phyloP scores from a whole-genome alignment of 2,797 vertebrate species.

The Anguilla anguilla region DNA sequence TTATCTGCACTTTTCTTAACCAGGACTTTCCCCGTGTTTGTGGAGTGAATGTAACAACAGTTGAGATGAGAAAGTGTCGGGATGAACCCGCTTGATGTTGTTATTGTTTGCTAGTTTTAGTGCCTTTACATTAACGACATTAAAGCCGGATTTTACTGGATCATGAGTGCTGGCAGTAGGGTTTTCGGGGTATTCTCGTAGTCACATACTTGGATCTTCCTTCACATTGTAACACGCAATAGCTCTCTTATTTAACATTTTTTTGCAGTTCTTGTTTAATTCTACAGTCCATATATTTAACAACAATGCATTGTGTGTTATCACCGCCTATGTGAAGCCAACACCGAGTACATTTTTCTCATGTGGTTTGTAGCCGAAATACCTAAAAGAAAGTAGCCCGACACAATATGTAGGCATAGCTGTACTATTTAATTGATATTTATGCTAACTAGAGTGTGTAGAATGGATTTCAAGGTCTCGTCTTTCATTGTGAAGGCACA shows the following conservation, averaged over 20 bases:
- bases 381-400: background rate
- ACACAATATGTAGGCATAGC: background rate
- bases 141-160: background rate
- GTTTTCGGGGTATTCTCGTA: background rate
- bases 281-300: background rate
- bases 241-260: background rate
- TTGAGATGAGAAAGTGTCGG: background rate
- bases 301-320: background rate
- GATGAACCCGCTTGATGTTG: background rate
- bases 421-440: background rate
- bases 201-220: background rate
- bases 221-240: background rate
- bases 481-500: slow-evolving; percentile 16
- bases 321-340: background rate
- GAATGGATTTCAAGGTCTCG: background rate
- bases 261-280: background rate
- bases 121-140: too few relatives aligned
- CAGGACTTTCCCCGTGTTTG: background rate
- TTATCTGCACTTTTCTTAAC: slow-evolving; percentile 35
- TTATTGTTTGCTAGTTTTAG: too few relatives aligned
- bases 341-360: background rate
- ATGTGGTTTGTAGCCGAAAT: background rate
- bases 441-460: background rate
- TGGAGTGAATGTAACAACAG: background rate
- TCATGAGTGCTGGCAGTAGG: background rate